Evolutionary conservation across 2,113 vertebrate species (phyloP).

Genomic region (Ondatra zibethicus): DNA sequence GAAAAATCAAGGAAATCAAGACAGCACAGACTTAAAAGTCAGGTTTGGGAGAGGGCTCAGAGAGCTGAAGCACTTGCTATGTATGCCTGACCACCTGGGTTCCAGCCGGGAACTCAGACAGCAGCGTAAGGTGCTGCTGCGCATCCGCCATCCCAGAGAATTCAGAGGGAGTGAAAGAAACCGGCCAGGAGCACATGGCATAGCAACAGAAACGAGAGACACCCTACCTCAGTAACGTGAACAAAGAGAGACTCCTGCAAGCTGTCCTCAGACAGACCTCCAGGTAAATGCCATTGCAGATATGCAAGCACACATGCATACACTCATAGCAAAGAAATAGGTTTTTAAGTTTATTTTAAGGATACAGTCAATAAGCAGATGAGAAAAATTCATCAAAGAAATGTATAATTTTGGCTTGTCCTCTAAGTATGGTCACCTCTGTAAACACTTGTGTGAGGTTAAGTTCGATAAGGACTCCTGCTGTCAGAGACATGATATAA

Average conservation of each 20-base stretch:
- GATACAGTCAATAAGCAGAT: neutral
- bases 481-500: neutral
- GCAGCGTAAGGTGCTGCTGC: neutral
- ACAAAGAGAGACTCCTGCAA: neutral
- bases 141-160: too few relatives aligned
- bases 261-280: neutral
- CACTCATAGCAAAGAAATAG: neutral
- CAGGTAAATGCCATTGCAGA: neutral
- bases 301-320: neutral
- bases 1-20: neutral
- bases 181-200: too few relatives aligned
- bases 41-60: too few relatives aligned
- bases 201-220: neutral
- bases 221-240: too few relatives aligned
- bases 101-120: neutral
- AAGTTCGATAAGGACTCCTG: constrained; percentile 14
- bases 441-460: neutral
- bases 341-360: neutral
- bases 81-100: too few relatives aligned
- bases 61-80: neutral
- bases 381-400: constrained; percentile 12
- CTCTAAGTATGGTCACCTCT: neutral
- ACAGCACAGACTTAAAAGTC: neutral
- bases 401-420: neutral
- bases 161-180: neutral